Evolutionary conservation across 2,113 vertebrate genomes (phyloP).

Genomic region (Phocoena phocoena): DNA sequence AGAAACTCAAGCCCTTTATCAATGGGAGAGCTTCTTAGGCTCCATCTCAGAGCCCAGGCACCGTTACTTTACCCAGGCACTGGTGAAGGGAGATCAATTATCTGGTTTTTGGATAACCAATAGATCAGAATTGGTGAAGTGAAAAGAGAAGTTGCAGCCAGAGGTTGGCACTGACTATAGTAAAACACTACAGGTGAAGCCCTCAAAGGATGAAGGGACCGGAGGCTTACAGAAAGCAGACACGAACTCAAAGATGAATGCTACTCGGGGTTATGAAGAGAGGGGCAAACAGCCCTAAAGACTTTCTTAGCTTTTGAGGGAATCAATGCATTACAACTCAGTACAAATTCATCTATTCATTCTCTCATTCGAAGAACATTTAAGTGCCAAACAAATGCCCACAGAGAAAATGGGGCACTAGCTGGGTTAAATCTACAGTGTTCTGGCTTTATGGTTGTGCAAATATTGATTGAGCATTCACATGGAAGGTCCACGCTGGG

Average conservation of each 20-base stretch:
- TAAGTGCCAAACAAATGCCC: background rate
- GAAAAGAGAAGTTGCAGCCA: background rate
- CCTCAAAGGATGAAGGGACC: background rate
- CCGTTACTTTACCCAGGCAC: background rate
- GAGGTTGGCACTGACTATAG: background rate
- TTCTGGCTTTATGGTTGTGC: background rate
- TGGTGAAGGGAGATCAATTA: background rate
- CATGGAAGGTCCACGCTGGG: background rate
- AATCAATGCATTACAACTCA: background rate
- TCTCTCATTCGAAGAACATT: background rate
- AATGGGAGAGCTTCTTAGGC: background rate
- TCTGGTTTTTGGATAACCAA: background rate
- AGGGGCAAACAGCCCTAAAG: background rate
- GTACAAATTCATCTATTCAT: background rate
- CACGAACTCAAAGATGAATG: background rate
- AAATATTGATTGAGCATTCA: background rate
- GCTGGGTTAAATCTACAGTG: background rate
- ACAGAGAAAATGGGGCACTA: background rate
- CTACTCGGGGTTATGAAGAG: background rate
- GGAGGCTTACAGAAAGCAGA: background rate
- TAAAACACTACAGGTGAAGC: background rate
- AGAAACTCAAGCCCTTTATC: background rate
- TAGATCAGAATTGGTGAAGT: background rate
- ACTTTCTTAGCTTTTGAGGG: background rate
- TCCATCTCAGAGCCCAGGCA: background rate